Conservation (phyloP, 2,113 vertebrate genomes). For the Ophthalmolycus amberensis region DNA sequence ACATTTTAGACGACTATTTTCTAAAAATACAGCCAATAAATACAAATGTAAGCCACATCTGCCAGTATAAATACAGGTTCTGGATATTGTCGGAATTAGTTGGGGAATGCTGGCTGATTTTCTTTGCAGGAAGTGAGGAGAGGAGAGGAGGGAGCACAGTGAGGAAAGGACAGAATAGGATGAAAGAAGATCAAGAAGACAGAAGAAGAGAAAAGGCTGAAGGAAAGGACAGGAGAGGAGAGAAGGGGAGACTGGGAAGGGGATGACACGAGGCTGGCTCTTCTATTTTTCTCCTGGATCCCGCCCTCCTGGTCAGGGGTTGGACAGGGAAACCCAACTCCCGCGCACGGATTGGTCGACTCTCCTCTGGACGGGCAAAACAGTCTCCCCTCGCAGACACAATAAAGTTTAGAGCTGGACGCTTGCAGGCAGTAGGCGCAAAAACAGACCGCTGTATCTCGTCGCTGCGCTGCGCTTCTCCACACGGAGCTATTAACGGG, state of each 20-base stretch:
- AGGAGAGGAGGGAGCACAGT: neutral
- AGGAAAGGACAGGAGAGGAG: neutral
- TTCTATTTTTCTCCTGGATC: slow-evolving; percentile 52
- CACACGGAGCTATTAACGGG: slow-evolving; percentile 25
- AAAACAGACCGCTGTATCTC: slow-evolving; percentile 26
- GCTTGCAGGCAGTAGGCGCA: slow-evolving; percentile 49
- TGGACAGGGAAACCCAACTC: slow-evolving; percentile 69
- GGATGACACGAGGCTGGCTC: slow-evolving; percentile 18
- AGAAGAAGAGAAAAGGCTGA: neutral
- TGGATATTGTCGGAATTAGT: slow-evolving; percentile 62
- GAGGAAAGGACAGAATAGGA: slow-evolving; percentile 6
- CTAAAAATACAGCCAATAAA: slow-evolving; percentile 64
- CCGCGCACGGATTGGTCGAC: slow-evolving; percentile 67
- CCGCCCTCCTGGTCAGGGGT: slow-evolving; percentile 72
- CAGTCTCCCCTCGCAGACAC: slow-evolving; percentile 64
- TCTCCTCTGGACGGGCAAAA: slow-evolving; percentile 39
- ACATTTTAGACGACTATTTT: slow-evolving; percentile 52
- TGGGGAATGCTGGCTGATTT: slow-evolving; percentile 37
- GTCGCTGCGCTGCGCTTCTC: slow-evolving; percentile 10
- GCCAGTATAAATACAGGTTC: slow-evolving; percentile 56
- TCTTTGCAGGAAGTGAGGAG: slow-evolving; percentile 21
- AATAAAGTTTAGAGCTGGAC: slow-evolving; percentile 72
- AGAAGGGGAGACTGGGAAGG: slow-evolving; percentile 4
- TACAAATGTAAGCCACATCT: slow-evolving; percentile 53
- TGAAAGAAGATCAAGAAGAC: neutral